Percentiles rank a stretch among this genome's conserved stretches.
These are phyloP conservation scores for Doris montereyensis DNA, from an alignment of 2,888 invertebrate species.

Conservation along the genomic window DNA sequence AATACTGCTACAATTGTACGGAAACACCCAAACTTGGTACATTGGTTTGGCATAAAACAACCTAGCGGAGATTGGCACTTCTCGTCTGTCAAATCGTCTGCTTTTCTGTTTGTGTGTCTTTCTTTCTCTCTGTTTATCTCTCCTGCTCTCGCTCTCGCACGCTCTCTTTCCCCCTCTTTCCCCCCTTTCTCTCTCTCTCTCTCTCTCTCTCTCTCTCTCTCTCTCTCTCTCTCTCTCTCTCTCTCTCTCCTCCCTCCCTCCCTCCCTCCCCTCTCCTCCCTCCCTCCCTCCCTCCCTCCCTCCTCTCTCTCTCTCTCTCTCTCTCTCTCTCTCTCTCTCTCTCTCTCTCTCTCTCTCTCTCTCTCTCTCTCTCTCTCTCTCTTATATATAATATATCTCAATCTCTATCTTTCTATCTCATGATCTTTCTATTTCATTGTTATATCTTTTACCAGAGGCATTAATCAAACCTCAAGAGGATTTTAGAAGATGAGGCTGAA, in stretches of 20 bases:
- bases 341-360: conserved; percentile 23
- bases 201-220: conserved; percentile 13
- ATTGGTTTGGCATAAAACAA: too few relatives aligned
- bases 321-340: conserved; percentile 21
- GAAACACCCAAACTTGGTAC: too few relatives aligned
- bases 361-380: conserved; percentile 23
- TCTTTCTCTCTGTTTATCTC: background rate
- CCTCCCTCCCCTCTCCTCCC: background rate
- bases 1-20: too few relatives aligned
- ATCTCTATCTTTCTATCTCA: background rate
- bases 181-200: conserved; percentile 6
- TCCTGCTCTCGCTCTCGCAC: background rate
- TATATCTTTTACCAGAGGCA: background rate
- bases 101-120: background rate
- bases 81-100: too few relatives aligned
- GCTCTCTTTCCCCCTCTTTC: background rate
- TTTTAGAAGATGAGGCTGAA: conserved; percentile 34
- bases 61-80: too few relatives aligned
- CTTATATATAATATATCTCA: background rate
- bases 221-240: conserved; percentile 18
- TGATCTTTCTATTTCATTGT: background rate
- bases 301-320: conserved; percentile 18
- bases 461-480: conserved; percentile 32
- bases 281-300: background rate
- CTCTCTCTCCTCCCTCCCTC: too few relatives aligned